Evolutionary conservation across 2,113 vertebrate genomes (phyloP), one percentile per base, ranked within the genome.

Genomic region (Corvus moneduloides): DNA sequence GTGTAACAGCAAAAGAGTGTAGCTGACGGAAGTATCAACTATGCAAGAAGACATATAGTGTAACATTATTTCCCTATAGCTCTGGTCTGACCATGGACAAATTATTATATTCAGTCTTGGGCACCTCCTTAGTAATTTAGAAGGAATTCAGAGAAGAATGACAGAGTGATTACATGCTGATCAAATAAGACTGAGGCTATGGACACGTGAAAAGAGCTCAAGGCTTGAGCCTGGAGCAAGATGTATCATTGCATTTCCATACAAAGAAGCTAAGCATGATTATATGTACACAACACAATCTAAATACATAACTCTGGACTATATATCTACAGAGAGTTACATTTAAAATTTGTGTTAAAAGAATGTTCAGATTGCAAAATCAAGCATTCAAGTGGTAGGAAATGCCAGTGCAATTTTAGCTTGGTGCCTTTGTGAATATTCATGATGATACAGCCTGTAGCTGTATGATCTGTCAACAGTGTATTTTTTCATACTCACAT

Each of bases 351-450:
- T 84, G 73, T 91, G 62, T 89, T 93, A 66, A 94, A 95, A 82
- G 58, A 56, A 89, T 87, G 84, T 94, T 96, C 81, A 91, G 81
- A 89, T 96, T 96, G 95, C 95, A 95, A 97, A 96, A 96, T 92
- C 95, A 93, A 91, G 62, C 62, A 51, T 91, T 95, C 73, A 92
- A 94, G 89, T 93, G 73, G 89, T 96, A 95, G 94, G 93, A 95
- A 95, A 94, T 94, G 58, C 91, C 91, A 89, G 46, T 0, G 4
- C 94, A 96, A 87, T 96, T 89, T 87, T 84, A 94, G 75, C 83
- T 63, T 63, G 55, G 85, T 93, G 55, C 67, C 63, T 93, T 93
- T 91, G 80, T 79, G 81, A 91, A 92, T 95, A 96, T 92, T 94
- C 77, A 96, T 96, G 48, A 89, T 94, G 73, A 59, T 87, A 82